Conservation (phyloP, 2,888 invertebrate genomes). For the Lathronympha strigana region DNA sequence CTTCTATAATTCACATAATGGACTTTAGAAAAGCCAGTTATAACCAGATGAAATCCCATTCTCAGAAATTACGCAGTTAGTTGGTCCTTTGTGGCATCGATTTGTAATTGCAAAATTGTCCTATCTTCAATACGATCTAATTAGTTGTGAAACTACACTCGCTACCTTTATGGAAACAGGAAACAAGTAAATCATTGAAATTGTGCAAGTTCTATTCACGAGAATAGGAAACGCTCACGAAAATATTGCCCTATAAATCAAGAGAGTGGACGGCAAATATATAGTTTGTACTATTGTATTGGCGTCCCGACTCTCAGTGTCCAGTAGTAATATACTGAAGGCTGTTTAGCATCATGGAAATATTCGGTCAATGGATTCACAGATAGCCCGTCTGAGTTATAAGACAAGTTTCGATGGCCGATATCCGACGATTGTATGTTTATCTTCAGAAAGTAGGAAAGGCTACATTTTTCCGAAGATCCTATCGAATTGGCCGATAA, state of each 20-base stretch:
- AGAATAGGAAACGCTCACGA: slow-evolving; percentile 56
- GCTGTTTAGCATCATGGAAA: slow-evolving; percentile 68
- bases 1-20: too few species aligned
- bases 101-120: slow-evolving; percentile 17
- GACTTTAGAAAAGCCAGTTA: too few species aligned
- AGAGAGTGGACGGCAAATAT: slow-evolving; percentile 57
- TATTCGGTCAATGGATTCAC: slow-evolving; percentile 54
- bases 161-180: slow-evolving; percentile 32
- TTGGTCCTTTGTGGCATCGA: not conserved
- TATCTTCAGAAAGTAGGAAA: slow-evolving; percentile 50
- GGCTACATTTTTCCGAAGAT: slow-evolving; percentile 30
- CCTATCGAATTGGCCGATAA: slow-evolving; percentile 21
- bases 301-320: slow-evolving; percentile 59
- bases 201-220: slow-evolving; percentile 54
- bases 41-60: not conserved
- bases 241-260: slow-evolving; percentile 72
- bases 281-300: slow-evolving; percentile 62
- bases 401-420: slow-evolving; percentile 63
- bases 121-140: slow-evolving; percentile 14
- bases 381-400: slow-evolving; percentile 62
- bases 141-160: slow-evolving; percentile 34
- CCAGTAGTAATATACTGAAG: slow-evolving; percentile 69
- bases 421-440: slow-evolving; percentile 61
- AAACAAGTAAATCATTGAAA: slow-evolving; percentile 60
- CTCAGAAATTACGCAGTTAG: not conserved